Evolutionary conservation across 2,888 invertebrate genomes (phyloP).

Genomic region (Synanthedon myopaeformis): DNA sequence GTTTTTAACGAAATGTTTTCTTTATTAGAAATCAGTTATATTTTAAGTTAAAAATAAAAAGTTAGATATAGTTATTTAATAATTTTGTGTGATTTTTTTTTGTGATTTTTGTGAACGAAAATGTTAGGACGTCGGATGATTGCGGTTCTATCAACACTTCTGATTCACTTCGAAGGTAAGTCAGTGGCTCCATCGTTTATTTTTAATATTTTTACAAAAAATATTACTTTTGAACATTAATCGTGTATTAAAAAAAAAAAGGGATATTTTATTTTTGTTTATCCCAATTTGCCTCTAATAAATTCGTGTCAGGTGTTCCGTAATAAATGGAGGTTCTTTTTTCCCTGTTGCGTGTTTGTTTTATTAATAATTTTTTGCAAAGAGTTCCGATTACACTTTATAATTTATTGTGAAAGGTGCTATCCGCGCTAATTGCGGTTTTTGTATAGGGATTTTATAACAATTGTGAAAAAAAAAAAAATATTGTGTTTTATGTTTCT

Average conservation of each 20-base stretch:
- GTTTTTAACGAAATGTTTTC: constrained; percentile 2
- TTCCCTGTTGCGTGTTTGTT: neutral
- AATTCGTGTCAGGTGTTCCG: constrained; percentile 8
- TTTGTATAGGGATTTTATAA: neutral
- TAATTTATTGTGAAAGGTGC: neutral
- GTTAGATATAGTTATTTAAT: neutral
- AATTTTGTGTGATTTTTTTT: constrained; percentile 18
- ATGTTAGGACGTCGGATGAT: constrained; percentile 35
- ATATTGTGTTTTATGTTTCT: too few relatives aligned
- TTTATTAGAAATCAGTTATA: constrained; percentile 1
- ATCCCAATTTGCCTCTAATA: constrained; percentile 9
- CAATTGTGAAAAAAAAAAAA: neutral
- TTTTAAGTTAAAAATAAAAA: constrained; percentile 5
- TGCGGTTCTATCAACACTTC: constrained; percentile 26
- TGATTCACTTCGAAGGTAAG: constrained; percentile 51
- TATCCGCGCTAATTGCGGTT: neutral
- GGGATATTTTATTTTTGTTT: constrained; percentile 1
- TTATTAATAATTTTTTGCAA: neutral
- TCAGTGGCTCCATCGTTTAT: constrained; percentile 7
- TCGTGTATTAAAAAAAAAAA: neutral
- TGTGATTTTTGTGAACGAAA: constrained; percentile 19
- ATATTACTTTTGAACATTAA: neutral
- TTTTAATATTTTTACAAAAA: neutral
- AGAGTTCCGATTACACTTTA: neutral
- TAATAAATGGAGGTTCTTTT: neutral